Percentiles rank a stretch among this genome's conserved stretches.
Conservation (phyloP, 2,888 invertebrate genomes). For the Plebejus melissa region DNA sequence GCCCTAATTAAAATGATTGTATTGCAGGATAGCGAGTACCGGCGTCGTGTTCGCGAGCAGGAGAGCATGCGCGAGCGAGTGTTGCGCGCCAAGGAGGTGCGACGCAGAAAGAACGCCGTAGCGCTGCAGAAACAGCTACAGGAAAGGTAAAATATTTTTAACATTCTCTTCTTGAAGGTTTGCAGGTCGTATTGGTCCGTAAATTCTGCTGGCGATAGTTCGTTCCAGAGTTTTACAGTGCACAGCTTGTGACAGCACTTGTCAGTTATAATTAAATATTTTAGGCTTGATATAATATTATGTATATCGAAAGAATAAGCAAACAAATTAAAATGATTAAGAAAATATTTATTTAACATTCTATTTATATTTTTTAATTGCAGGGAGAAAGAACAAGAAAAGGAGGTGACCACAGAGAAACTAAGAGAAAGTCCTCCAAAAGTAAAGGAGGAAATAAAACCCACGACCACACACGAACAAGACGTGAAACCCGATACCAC, state of each 20-base stretch:
- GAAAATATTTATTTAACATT: background rate
- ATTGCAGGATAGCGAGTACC: constrained; percentile 63
- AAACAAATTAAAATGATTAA: background rate
- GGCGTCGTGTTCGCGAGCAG: constrained; percentile 62
- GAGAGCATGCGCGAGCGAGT: constrained; percentile 65
- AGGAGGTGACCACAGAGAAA: constrained; percentile 37
- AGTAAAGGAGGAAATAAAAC: constrained; percentile 36
- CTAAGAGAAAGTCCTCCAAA: constrained; percentile 36
- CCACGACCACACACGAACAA: constrained; percentile 34
- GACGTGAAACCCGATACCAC: constrained; percentile 51
- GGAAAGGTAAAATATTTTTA: constrained; percentile 42
- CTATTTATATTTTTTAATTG: background rate
- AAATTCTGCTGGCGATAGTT: too few species aligned
- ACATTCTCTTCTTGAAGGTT: too few species aligned
- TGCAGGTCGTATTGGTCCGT: too few species aligned
- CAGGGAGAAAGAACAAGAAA: constrained; percentile 52
- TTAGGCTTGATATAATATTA: background rate
- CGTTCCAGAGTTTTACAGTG: too few species aligned
- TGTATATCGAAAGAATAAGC: too few species aligned
- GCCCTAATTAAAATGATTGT: background rate
- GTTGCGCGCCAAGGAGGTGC: constrained; percentile 65
- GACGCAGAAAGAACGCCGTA: constrained; percentile 60
- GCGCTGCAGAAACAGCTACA: constrained; percentile 49
- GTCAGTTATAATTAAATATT: background rate
- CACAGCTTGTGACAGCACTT: too few species aligned